Base-by-base conservation (phyloP, 2,113 vertebrate genomes). In the Bungarus multicinctus region DNA sequence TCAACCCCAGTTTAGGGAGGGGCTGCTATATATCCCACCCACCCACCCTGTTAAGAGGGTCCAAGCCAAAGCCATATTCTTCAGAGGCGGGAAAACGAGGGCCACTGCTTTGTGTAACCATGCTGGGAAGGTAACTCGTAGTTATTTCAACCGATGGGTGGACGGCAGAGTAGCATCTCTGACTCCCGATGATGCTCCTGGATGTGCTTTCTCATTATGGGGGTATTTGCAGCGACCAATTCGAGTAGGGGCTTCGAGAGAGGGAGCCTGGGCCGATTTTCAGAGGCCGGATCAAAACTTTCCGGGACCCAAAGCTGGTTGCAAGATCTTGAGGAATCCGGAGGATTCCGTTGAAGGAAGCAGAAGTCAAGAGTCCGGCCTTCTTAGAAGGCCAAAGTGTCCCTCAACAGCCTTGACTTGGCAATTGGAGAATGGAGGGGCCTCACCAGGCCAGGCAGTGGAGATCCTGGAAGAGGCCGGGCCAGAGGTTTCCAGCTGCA, bases 131-230 rank as follows among this genome's bases (percentile, higher is more conserved):
- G 3, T 3, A n/a, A 50, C 3, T 12, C 3, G 16, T 3, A 2
- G 18, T 25, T 6, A 55, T 0, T 25, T 58, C 16, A 8, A 47
- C 34, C 2, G n/a, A 30, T 3, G 30, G 3, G 14, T 54, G 1
- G 20, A 43, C 11, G 11, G 34, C 43, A 1, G 27, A 87, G 10
- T 3, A 50, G 88, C 20, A 54, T 7, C 58, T 14, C 8, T 10
- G 0, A 4, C 18, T 50, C 55, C 2, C 43, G 9, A 30, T 1
- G 23, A 2, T 9, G 27, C 8, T 43, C 25, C 8, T 1, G 18
- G 22, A 43, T 4, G 3, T 27, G 12, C 2, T 3, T 60, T 45
- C 54, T 50, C 27, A 5, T 39, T 25, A 27, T 30, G 60, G 45
- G 8, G 69, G 69, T n/a, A 52, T 34, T 30, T 12, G 8, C 5